Percentiles rank a stretch among this genome's conserved stretches.
Conservation (phyloP, 1,140 invertebrate genomes). For the Octopus bimaculoides region DNA sequence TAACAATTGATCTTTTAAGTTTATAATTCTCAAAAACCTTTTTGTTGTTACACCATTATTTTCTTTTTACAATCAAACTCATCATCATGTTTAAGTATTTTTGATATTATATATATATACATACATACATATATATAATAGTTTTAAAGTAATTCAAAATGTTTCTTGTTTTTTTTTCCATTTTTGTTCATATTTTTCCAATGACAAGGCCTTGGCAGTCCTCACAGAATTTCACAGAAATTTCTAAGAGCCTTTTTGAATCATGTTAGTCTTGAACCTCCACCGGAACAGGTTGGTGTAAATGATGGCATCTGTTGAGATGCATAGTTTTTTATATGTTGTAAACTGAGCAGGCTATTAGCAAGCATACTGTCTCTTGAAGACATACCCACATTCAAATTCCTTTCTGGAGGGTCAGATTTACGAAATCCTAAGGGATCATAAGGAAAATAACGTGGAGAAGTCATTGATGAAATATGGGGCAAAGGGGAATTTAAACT, state of each 20-base stretch:
- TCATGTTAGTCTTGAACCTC: conserved; percentile 34
- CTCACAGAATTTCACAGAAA: conserved; percentile 11
- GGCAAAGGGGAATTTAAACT: conserved; percentile 46
- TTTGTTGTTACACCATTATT: background rate
- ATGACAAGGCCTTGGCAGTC: conserved; percentile 4
- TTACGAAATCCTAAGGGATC: conserved; percentile 83
- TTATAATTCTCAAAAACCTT: background rate
- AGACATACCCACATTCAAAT: conserved; percentile 56
- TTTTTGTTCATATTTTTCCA: background rate
- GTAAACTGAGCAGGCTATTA: conserved; percentile 91
- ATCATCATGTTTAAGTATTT: background rate
- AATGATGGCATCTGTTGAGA: conserved; percentile 52
- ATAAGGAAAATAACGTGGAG: conserved; percentile 75
- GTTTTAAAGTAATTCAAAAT: background rate
- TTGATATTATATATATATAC: too few relatives aligned
- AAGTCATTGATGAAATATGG: conserved; percentile 53
- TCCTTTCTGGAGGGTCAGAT: conserved; percentile 40
- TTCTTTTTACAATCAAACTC: conserved; percentile 9
- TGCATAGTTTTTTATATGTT: conserved; percentile 95
- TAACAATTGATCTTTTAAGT: background rate
- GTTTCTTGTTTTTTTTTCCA: background rate
- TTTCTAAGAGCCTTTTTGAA: conserved; percentile 2
- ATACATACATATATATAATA: too few relatives aligned
- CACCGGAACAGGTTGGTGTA: conserved; percentile 36
- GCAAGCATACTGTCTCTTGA: conserved; percentile 73